Evolutionary conservation across 2,888 invertebrate genomes (phyloP), one percentile per base, ranked within the genome.

Genomic region (Acronicta aceris): DNA sequence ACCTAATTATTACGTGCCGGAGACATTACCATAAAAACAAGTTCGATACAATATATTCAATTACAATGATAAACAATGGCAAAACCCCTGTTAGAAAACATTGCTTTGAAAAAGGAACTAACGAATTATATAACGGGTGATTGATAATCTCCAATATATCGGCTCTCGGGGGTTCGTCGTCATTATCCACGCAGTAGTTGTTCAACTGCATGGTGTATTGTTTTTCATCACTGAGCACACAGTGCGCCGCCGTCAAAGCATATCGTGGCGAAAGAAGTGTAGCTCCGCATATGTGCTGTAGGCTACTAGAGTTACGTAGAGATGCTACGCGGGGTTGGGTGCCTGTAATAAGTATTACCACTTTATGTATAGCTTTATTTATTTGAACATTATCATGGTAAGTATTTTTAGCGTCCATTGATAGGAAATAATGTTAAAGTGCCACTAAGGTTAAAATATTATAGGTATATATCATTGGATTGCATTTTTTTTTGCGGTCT

Each of bases 161-260:
- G 8, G 82, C 82, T 61, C 43, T 81, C 1, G 87, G 88, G 2
- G 72, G 50, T 5, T 45, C 36, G 1, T 70, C 63, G 9, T 70
- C 63, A 3, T 74, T 59, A 17, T 76, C 49, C 1, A 43, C 58
- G 57, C 93, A 93, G 58, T 84, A 79, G 74, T 94, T 95, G 67
- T 88, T 90, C 5, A 94, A 68, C 45, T 81, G 79, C 13, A 95
- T 59, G 2, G 65, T 12, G 54, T 92, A 94, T 9, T 86, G 70
- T 0, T 74, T 40, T 8, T 82, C 67, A 12, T 56, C 56, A 12
- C 76, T 52, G n/a, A 71, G 47, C 1, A 90, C 84, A 70, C 95
- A 95, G 67, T 95, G 95, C 0, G 94, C 94, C 0, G 94, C 92
- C 6, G 95, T 94, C 41, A 94, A 27, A 0, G 92, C 92, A 33